A percentile compares a stretch with the other conserved stretches of the same genome.
Evolutionary conservation across 1,140 invertebrate genomes (phyloP).

Genomic region (Drosophila santomea): DNA sequence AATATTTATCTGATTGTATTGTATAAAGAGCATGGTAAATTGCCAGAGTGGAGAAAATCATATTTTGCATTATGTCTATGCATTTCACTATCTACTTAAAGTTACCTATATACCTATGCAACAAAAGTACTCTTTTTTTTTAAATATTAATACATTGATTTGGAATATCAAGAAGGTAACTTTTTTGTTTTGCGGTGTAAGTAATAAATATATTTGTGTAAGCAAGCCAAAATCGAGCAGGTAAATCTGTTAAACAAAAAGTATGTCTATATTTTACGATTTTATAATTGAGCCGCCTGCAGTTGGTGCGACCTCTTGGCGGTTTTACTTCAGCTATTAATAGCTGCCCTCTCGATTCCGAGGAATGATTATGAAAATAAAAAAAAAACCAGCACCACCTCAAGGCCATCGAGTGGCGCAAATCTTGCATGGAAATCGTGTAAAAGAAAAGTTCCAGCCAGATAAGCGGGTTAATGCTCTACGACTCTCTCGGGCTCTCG

Average conservation of each 20-base stretch:
- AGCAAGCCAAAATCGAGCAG: constrained; percentile 44
- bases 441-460: constrained; percentile 48
- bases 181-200: not conserved
- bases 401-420: constrained; percentile 70
- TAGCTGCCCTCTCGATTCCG: constrained; percentile 36
- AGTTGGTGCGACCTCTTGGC: constrained; percentile 66
- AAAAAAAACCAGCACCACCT: constrained; percentile 52
- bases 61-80: no score
- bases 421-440: constrained; percentile 59
- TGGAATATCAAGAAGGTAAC: no score
- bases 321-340: constrained; percentile 64
- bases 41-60: no score
- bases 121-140: no score
- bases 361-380: constrained; percentile 45
- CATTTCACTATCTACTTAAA: no score
- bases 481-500: constrained; percentile 6
- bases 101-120: no score
- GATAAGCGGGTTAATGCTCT: constrained; percentile 51
- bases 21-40: no score
- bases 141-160: no score
- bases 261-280: constrained; percentile 53
- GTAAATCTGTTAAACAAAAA: constrained; percentile 66
- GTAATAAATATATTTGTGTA: constrained; percentile 14
- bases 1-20: not conserved
- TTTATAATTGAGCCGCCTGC: constrained; percentile 61